Conservation (phyloP, 1,140 invertebrate genomes). For the Apocrypta bakeri region DNA sequence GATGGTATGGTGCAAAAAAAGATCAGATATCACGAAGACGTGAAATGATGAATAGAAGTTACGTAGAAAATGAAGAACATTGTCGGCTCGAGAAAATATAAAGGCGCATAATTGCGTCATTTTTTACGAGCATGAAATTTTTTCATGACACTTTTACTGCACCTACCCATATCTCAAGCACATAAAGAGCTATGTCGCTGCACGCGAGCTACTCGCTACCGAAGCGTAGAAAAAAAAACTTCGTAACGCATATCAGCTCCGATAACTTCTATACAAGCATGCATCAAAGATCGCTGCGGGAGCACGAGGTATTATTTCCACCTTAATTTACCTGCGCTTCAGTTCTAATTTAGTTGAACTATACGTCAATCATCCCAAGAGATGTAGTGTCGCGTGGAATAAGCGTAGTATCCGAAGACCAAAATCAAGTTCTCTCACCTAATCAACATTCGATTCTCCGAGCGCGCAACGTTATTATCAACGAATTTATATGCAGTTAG, state of each 20-base stretch:
- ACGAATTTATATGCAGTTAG: conserved; percentile 17
- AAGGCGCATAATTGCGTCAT: neutral
- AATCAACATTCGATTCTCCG: neutral
- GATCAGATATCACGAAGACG: too few relatives aligned
- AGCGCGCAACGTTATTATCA: neutral
- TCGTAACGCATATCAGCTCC: neutral
- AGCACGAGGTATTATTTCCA: neutral
- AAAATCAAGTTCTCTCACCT: neutral
- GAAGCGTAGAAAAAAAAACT: neutral
- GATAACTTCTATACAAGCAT: neutral
- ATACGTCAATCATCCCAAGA: neutral
- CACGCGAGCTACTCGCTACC: too few relatives aligned
- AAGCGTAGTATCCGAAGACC: neutral
- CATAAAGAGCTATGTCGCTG: neutral
- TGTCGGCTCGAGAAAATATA: too few relatives aligned
- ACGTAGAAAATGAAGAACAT: too few relatives aligned
- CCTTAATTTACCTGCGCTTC: neutral
- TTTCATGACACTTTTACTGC: neutral
- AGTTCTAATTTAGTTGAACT: neutral
- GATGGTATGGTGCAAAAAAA: too few relatives aligned
- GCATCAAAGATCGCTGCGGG: neutral
- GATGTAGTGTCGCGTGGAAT: neutral
- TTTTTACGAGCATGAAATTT: neutral
- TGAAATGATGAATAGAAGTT: too few relatives aligned
- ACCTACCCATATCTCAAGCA: neutral